Conservation (phyloP, 2,797 vertebrate genomes). For the Champsocephalus esox region DNA sequence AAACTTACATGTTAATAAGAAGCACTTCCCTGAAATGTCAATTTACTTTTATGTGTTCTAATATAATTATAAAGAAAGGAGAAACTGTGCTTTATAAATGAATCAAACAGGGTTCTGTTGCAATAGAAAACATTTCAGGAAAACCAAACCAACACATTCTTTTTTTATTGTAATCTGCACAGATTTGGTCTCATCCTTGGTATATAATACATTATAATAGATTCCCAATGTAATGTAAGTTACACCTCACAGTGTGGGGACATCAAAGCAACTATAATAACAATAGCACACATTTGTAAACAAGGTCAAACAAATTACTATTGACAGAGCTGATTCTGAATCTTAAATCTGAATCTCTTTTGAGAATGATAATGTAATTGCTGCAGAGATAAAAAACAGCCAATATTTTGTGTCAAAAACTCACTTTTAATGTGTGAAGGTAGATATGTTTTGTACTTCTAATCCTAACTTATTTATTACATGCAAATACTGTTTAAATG, state of each 20-base stretch:
- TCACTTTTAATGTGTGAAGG: not conserved
- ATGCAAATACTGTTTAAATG: too few relatives aligned
- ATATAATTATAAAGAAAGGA: too few relatives aligned
- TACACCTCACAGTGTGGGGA: not conserved
- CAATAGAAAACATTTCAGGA: too few relatives aligned
- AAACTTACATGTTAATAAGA: not conserved
- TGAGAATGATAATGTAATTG: not conserved
- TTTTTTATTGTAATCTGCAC: constrained; percentile 8
- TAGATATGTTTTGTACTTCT: not conserved
- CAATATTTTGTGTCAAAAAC: not conserved
- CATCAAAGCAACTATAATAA: constrained; percentile 14
- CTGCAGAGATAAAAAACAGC: constrained; percentile 1
- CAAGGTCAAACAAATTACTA: not conserved
- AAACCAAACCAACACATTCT: too few relatives aligned
- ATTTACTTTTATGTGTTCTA: not conserved
- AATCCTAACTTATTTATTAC: too few relatives aligned
- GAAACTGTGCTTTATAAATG: too few relatives aligned
- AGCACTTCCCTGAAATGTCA: not conserved
- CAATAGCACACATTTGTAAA: not conserved
- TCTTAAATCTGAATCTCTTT: not conserved
- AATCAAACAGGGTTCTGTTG: too few relatives aligned
- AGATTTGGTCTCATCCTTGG: not conserved
- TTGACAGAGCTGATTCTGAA: not conserved
- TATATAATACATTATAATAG: constrained; percentile 14
- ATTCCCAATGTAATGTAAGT: constrained; percentile 20